Conservation (phyloP, 2,113 vertebrate species). For the Corythornis vintsioides region DNA sequence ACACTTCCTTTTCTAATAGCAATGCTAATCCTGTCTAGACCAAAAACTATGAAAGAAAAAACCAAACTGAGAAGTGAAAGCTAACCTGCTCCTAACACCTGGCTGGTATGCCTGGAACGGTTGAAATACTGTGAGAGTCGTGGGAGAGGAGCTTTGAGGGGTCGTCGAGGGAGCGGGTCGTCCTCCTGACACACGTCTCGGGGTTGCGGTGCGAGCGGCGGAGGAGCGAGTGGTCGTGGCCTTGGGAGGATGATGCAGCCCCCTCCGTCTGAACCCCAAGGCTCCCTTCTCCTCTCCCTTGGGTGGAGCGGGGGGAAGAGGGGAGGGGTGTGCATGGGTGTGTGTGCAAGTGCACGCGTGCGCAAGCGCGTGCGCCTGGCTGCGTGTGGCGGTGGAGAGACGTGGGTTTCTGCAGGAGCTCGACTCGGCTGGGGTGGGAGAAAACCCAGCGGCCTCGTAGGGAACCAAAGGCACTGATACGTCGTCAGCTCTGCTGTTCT, state of each 20-base stretch:
- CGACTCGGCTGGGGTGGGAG: conserved; percentile 28
- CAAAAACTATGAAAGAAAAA: conserved; percentile 81
- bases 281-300: background rate
- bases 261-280: background rate
- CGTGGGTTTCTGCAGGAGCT: conserved; percentile 22
- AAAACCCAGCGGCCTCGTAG: conserved; percentile 57
- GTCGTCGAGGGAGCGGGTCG: background rate
- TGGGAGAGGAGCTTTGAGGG: conserved; percentile 38
- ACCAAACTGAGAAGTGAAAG: conserved; percentile 66
- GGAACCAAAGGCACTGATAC: conserved; percentile 71
- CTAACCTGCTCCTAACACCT: conserved; percentile 59
- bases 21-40: conserved; percentile 82
- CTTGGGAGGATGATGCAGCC: background rate
- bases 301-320: background rate
- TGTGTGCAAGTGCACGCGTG: conserved; percentile 12
- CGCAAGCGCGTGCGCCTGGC: background rate
- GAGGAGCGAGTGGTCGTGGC: background rate
- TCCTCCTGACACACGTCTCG: background rate
- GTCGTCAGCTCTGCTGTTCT: conserved; percentile 56
- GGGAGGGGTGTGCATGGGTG: background rate
- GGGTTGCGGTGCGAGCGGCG: background rate
- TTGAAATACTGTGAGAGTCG: conserved; percentile 39
- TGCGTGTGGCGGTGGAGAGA: background rate
- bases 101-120: conserved; percentile 49
- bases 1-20: conserved; percentile 77